A percentile compares a stretch with the other conserved stretches of the same genome.
phyloP scores from a whole-genome alignment of 2,797 vertebrate species.

The Buceros bicornis region DNA sequence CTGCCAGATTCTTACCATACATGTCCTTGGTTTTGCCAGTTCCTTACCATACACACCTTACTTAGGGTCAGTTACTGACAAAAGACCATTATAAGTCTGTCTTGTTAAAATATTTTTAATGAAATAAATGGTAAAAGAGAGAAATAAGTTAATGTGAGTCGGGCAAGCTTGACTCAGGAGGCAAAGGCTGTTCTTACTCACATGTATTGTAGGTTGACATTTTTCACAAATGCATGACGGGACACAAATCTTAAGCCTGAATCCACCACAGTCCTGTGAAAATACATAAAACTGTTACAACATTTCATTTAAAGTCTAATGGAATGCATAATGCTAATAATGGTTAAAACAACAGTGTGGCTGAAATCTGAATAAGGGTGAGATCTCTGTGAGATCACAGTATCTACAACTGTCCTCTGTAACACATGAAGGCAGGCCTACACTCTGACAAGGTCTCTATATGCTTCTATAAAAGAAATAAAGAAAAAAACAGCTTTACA shows the following conservation, averaged over 20 bases:
- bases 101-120: background rate
- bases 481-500: background rate
- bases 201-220: constrained; percentile 92
- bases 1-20: background rate
- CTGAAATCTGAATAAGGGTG: background rate
- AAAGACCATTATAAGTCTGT: background rate
- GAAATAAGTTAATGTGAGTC: background rate
- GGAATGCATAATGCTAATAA: background rate
- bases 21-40: background rate
- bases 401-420: background rate
- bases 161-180: background rate
- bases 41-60: background rate
- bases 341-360: background rate
- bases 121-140: background rate
- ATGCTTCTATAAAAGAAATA: background rate
- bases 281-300: constrained; percentile 50
- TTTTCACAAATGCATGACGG: constrained; percentile 91
- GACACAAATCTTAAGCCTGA: constrained; percentile 92
- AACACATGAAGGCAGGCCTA: background rate
- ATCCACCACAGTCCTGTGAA: constrained; percentile 92
- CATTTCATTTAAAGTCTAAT: background rate
- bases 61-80: background rate
- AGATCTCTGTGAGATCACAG: background rate
- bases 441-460: background rate
- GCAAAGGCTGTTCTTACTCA: constrained; percentile 80